Base-by-base conservation (phyloP, 1,140 invertebrate species). In the Campoletis sonorensis region DNA sequence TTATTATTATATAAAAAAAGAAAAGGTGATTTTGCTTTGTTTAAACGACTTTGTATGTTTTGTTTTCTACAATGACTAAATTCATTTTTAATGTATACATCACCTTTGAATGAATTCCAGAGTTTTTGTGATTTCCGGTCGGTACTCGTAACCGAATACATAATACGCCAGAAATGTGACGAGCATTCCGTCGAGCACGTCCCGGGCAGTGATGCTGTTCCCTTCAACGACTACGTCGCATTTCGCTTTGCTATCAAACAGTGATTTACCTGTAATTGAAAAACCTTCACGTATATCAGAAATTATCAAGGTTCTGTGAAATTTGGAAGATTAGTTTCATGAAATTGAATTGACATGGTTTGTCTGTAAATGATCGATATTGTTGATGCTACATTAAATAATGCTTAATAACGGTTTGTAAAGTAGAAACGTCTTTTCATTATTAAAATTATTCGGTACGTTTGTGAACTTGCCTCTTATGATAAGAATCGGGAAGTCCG, bases 51-150 rank as follows among this genome's bases (percentile, higher is more conserved):
- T 54, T 54, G 49, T 54, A 54, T 54, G 13, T 54, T 15, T 54
- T 15, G 49, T 54, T 54, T 54, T 54, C 49, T 54, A 54, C 49
- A 54, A 54, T 54, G 21, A 64, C n/a, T 21, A 64, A 21, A 64
- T 64, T 23, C 3, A 4, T 64, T 26, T 23, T 54, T 54, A 3
- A 4, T 8, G 49, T n/a, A 15, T 15, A 15, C 49, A 54, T 72
- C 77, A 80, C 80, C 75, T 81, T 77, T 78, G 75, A 37, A 81
- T 81, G n/a, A 81, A 68, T 30, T 81, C 79, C 26, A 80, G 61
- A 23, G 70, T 80, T 16, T 61, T 61, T 18, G 21, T 16, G 30
- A 80, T 8, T 1, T n/a, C 70, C 5, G 54, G 49, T 10, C 21
- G 49, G 18, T 80, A 80, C 23, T 23, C 23, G 40, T 73, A 72